These are phyloP conservation scores for Darevskia mixta DNA, from an alignment of 2,797 vertebrate genomes.

Conservation along the genomic window DNA sequence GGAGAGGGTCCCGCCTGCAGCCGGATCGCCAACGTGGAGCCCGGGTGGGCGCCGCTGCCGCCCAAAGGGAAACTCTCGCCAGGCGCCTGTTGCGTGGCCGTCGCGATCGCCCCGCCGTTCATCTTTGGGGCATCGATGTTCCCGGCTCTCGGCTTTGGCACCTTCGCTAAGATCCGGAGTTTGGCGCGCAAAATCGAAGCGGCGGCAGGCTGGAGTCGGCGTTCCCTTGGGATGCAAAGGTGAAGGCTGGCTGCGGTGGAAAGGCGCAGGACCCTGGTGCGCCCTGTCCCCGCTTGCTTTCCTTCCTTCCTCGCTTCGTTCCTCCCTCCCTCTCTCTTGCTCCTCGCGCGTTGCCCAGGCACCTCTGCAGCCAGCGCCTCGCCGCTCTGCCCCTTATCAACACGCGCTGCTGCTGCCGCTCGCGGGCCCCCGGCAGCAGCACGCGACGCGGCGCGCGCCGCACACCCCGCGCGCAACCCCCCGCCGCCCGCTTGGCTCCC, in stretches of 20 bases:
- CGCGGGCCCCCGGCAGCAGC: constrained; percentile 41
- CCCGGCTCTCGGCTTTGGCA: neutral
- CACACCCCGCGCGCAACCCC: constrained; percentile 8
- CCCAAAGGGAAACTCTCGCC: constrained; percentile 71
- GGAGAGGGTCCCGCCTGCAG: constrained; percentile 54
- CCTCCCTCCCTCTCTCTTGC: constrained; percentile 28
- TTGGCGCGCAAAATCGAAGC: neutral
- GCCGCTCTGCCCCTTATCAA: constrained; percentile 88
- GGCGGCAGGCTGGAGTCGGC: neutral
- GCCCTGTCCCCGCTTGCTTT: neutral
- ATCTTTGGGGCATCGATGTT: constrained; percentile 58
- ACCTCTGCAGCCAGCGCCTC: constrained; percentile 86
- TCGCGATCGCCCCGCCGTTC: constrained; percentile 49
- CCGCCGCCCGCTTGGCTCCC: neutral
- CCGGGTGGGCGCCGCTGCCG: neutral
- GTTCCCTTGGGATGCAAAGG: neutral
- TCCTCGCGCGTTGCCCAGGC: constrained; percentile 28
- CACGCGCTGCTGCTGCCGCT: constrained; percentile 78
- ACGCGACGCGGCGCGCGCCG: constrained; percentile 36
- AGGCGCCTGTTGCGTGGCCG: constrained; percentile 19
- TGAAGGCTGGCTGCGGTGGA: neutral
- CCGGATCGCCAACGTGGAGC: constrained; percentile 13
- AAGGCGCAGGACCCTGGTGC: constrained; percentile 29
- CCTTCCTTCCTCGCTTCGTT: too few species aligned
- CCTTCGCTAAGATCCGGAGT: neutral